Base-by-base conservation (phyloP, 1,140 invertebrate genomes). In the Hylaeus volcanicus region DNA sequence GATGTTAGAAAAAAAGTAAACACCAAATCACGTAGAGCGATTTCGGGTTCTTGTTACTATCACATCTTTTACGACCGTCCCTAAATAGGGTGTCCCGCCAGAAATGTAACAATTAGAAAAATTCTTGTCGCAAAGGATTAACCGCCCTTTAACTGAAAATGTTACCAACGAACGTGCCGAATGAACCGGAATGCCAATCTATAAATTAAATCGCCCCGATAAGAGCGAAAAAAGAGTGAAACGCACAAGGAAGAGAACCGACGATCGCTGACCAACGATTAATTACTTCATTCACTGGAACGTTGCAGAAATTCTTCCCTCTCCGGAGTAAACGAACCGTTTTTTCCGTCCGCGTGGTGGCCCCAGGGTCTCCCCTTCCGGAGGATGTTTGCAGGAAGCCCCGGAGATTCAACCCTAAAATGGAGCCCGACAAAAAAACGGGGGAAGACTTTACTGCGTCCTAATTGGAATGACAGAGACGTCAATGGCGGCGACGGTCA, bases 381-480 rank as follows among this genome's bases (percentile, higher is more conserved):
- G 68, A 83, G 71, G 76, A 86, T 74, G 76, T 85, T 82, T 79
- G 72, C 85, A 82, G 68, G 81, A 82, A 76, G 43, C 69, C 79
- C 60, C 72, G 45, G 82, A 78, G 82, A 86, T 84, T 86, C 86
- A 81, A 88, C 85, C 74, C 84, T 86, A 89, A 86, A 89, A 84
- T 71, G 68, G 12, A 11, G 58, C 65, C 72, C 43, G 75, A 74
- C 74, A 68, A 76, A 83, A 83, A 86, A 87, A 26, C 26, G 26
- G 76, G 83, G 79, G 86, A 86, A 86, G 79, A 87, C 82, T 93
- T 92, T 92, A 93, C 78, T 87, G 85, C 86, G 72, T 91, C 88
- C 91, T 93, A 93, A 93, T 93, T 93, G 90, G 90, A 90, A 91
- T 90, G 90, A 92, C 91, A 92, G 91, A 92, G 92, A 93, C 90